Evolutionary conservation across 1,140 invertebrate genomes (phyloP), one percentile per base, ranked within the genome.

Genomic region (Coelopa frigida): DNA sequence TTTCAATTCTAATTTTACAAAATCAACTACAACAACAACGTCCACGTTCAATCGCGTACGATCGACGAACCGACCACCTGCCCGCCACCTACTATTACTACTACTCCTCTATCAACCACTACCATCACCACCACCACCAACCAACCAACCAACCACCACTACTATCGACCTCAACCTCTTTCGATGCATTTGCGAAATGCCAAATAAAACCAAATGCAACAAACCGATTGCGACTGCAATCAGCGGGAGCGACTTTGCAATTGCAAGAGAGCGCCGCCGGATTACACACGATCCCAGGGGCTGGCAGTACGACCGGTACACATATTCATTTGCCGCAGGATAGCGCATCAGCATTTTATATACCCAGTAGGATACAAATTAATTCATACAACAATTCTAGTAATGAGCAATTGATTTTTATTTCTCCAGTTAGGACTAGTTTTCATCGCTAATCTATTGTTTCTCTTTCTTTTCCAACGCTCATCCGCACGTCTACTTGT

Each of bases 341-440:
- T 6, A 40, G 32, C 24, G 35, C 49, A 29, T 21, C 58, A 48
- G 41, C 47, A 50, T 66, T 56, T 58, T 66, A 52, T 60, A 27
- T 66, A 55, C 45, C 58, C 59, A 66, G 57, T 67, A 64, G 63
- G 63, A 62, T 63, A 53, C 40, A n/a, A n/a, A n/a, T n/a, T n/a
- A n/a, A n/a, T n/a, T n/a, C 44, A 22, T 67, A 63, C 50, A 62
- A 63, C 50, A 62, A 55, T 56, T 56, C 62, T 56, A 67, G 63
- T 67, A 67, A 59, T 58, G 44, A 44, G 21, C 17, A 5, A 38
- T 15, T 31, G n/a, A 8, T 31, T 43, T 43, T 21, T 33, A 33
- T 33, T 14, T 33, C 17, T 33, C 17, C 31, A 33, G 17, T 14
- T 8, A 33, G 17, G 17, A n/a, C n/a, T n/a, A n/a, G n/a, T n/a